Percentiles rank a stretch among this genome's conserved stretches.
Evolutionary conservation across 2,888 invertebrate species (phyloP).

Genomic region (Dasypolia templi): DNA sequence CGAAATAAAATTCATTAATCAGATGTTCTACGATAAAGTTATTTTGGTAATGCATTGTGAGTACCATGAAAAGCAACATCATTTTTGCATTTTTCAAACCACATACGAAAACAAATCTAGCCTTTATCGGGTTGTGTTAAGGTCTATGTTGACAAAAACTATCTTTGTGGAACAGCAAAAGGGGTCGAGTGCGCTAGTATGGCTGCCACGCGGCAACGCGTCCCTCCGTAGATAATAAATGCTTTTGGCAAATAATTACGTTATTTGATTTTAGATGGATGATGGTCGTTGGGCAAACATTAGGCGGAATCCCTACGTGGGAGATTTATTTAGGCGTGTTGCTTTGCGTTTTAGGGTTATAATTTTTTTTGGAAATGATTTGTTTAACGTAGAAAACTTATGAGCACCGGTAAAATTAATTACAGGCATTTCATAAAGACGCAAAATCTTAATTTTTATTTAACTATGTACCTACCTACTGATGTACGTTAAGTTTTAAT

Average conservation of each 20-base stretch:
- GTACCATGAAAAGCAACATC: constrained; percentile 50
- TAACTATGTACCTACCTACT: no score
- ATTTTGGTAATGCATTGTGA: constrained; percentile 36
- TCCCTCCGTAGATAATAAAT: constrained; percentile 88
- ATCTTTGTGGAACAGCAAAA: constrained; percentile 41
- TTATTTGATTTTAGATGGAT: constrained; percentile 89
- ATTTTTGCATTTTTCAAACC: constrained; percentile 10
- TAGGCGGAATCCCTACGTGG: constrained; percentile 80
- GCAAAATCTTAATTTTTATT: not conserved
- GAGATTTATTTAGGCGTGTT: constrained; percentile 76
- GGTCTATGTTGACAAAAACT: constrained; percentile 10
- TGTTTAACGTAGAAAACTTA: not conserved
- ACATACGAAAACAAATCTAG: not conserved
- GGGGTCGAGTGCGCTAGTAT: constrained; percentile 65
- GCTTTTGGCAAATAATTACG: constrained; percentile 89
- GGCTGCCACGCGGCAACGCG: constrained; percentile 84
- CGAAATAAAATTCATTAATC: constrained; percentile 17
- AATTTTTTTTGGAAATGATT: constrained; percentile 27
- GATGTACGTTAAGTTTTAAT: not conserved
- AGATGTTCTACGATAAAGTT: not conserved
- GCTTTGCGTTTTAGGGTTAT: constrained; percentile 66
- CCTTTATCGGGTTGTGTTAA: constrained; percentile 4
- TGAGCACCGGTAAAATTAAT: not conserved
- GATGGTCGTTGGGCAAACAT: constrained; percentile 87
- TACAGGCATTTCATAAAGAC: not conserved